Conservation (phyloP, 2,888 invertebrate species). For the Drosophila tripunctata region DNA sequence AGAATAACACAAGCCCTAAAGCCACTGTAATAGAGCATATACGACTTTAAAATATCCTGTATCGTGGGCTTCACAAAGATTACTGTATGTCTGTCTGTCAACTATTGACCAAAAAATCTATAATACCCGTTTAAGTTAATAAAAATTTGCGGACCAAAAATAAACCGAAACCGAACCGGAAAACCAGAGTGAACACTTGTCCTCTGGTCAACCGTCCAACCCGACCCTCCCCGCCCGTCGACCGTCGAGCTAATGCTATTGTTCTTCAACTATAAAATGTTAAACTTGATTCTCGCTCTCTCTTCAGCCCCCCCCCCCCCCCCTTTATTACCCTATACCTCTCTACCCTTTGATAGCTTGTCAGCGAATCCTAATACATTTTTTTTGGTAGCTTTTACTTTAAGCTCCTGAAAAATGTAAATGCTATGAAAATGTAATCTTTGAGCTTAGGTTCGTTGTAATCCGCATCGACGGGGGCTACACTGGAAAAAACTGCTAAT, state of each 20-base stretch:
- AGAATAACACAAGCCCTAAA: too few species aligned
- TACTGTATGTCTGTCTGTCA: too few species aligned
- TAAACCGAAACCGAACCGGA: too few species aligned
- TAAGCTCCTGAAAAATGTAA: conserved; percentile 38
- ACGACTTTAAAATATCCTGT: too few species aligned
- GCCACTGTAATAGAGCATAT: too few species aligned
- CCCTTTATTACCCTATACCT: not conserved
- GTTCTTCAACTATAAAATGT: conserved; percentile 48
- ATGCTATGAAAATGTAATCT: conserved; percentile 47
- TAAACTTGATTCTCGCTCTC: not conserved
- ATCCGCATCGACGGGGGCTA: not conserved
- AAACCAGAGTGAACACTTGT: conserved; percentile 2
- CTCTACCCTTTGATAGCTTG: too few species aligned
- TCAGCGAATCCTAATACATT: conserved; percentile 1
- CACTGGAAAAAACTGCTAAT: conserved; percentile 2
- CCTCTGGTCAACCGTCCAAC: not conserved
- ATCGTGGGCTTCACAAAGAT: too few species aligned
- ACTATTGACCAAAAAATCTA: too few species aligned
- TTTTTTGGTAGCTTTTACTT: conserved; percentile 7
- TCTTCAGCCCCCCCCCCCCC: not conserved
- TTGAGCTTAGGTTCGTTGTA: conserved; percentile 35
- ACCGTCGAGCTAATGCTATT: conserved; percentile 40
- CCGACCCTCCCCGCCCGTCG: not conserved
- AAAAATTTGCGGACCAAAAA: conserved; percentile 3
- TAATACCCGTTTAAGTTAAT: not conserved